Conservation (phyloP, 2,888 invertebrate species). For the Hypercompe scribonia region DNA sequence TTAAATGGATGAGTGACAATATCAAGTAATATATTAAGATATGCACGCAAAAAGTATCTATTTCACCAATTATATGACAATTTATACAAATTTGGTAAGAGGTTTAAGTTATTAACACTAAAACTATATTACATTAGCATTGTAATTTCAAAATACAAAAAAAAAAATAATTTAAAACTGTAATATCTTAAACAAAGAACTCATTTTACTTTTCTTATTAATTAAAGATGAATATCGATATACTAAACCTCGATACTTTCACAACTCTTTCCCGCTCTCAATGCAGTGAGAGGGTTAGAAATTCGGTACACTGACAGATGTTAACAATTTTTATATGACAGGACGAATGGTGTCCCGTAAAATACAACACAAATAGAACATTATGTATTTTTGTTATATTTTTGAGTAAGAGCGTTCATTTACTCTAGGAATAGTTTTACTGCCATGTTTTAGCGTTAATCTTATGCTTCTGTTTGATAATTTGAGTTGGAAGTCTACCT, state of each 20-base stretch:
- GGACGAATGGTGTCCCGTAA: neutral
- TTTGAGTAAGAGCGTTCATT: neutral
- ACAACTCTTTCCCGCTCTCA: constrained; percentile 20
- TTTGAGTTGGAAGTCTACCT: neutral
- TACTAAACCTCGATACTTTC: constrained; percentile 26
- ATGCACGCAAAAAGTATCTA: no score
- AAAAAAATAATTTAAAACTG: no score
- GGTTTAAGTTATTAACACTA: no score
- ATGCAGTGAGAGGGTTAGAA: constrained; percentile 38
- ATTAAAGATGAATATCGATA: neutral
- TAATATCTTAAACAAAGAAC: neutral
- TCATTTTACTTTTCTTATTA: neutral
- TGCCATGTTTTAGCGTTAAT: neutral
- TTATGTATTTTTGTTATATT: constrained; percentile 1
- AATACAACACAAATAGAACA: neutral
- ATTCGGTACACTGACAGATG: constrained; percentile 45
- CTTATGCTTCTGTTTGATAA: neutral
- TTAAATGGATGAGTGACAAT: no score
- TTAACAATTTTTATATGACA: constrained; percentile 46
- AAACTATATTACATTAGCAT: no score
- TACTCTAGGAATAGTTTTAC: neutral
- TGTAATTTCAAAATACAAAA: no score
- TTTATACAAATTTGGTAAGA: no score
- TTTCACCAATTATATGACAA: no score
- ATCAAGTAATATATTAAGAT: no score